Conservation (phyloP, 2,113 vertebrate species). For the Actenoides hombroni region DNA sequence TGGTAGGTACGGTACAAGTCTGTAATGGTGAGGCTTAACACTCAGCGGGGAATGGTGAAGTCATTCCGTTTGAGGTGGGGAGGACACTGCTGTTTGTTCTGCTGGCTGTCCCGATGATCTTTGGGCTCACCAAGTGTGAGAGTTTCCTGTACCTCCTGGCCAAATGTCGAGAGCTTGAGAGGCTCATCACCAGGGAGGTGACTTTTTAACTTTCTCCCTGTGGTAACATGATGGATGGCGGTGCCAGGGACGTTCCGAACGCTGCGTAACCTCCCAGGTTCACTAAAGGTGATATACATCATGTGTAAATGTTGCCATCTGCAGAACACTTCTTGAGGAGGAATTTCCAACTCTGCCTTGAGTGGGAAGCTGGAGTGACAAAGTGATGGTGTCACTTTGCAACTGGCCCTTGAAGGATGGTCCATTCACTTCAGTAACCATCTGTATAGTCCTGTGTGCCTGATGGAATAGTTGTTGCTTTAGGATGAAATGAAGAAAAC, state of each 20-base stretch:
- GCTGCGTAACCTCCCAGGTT: not conserved
- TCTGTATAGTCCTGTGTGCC: not conserved
- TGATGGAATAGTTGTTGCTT: not conserved
- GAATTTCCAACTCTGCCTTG: not conserved
- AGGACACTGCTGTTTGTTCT: not conserved
- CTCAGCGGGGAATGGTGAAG: not conserved
- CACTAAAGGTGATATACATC: constrained; percentile 9
- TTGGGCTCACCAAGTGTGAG: fast-evolving
- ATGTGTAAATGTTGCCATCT: constrained; percentile 26
- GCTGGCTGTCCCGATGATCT: fast-evolving
- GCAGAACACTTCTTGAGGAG: constrained; percentile 11
- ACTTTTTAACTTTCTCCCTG: not conserved
- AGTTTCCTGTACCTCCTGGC: not conserved
- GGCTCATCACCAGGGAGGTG: fast-evolving
- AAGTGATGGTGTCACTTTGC: constrained; percentile 57
- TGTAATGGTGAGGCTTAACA: not conserved
- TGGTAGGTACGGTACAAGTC: too few species aligned
- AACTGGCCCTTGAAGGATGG: constrained; percentile 60
- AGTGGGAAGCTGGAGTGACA: constrained; percentile 50
- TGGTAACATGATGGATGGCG: not conserved
- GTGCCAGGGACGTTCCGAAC: not conserved
- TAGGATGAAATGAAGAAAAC: not conserved
- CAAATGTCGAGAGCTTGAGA: not conserved
- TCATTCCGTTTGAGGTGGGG: not conserved
- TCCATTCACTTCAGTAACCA: not conserved